Evolutionary conservation across 2,888 invertebrate species (phyloP).

Genomic region (Drosophila quinaria): DNA sequence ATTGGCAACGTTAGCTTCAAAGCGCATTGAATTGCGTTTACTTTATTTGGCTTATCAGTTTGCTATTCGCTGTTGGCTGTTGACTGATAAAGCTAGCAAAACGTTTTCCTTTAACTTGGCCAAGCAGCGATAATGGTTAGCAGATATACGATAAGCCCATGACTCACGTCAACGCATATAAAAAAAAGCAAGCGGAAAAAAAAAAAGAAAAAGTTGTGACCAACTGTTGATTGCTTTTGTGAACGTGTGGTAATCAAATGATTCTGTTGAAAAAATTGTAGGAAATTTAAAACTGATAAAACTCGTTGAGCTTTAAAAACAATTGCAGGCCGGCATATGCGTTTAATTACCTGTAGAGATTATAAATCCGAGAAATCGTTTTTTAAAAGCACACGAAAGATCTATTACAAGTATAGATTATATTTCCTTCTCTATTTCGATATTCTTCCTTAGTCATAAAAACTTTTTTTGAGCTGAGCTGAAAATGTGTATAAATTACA

Average conservation of each 20-base stretch:
- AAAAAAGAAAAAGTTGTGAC: conserved; percentile 7
- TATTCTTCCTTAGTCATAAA: too few relatives aligned
- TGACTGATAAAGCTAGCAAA: conserved; percentile 61
- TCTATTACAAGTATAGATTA: too few relatives aligned
- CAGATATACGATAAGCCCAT: conserved; percentile 47
- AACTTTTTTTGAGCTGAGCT: too few relatives aligned
- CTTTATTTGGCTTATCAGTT: conserved; percentile 68
- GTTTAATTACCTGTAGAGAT: neutral
- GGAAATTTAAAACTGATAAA: neutral
- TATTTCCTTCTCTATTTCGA: too few relatives aligned
- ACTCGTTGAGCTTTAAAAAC: neutral
- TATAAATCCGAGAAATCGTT: neutral
- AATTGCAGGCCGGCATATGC: neutral
- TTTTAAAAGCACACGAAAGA: neutral
- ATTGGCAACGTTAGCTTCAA: conserved; percentile 71
- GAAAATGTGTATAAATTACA: neutral
- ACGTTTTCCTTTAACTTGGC: conserved; percentile 59
- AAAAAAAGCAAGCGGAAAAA: neutral
- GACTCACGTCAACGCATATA: conserved; percentile 35
- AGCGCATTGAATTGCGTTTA: conserved; percentile 71
- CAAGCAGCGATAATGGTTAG: conserved; percentile 48
- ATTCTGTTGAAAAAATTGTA: conserved; percentile 5
- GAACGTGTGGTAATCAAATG: conserved; percentile 35
- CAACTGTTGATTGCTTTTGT: conserved; percentile 21
- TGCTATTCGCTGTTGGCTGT: conserved; percentile 21